Base-by-base conservation (phyloP, 2,888 invertebrate species). In the Leucania comma region DNA sequence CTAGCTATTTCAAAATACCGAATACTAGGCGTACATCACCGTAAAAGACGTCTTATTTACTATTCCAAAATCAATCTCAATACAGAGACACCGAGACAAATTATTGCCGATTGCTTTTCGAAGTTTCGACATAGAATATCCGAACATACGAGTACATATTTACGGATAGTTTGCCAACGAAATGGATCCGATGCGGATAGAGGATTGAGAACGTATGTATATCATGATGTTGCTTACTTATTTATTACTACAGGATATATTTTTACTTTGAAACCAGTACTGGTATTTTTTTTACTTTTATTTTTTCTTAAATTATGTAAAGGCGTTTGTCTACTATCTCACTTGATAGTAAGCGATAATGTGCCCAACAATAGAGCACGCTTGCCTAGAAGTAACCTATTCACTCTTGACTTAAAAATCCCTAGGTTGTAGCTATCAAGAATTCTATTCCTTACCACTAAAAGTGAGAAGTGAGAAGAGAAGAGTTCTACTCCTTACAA, bases 11-110 rank as follows among this genome's bases (percentile, higher is more conserved):
- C 32, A 38, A 48, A 50, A 3, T 20, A 12, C 1, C 10, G 9
- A 24, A 24, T 51, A 54, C 75, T 17, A 59, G 74, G 59, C 32
- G 22, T 26, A 48, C 42, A 75, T 48, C 9, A 67, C 6, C 8
- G 38, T 24, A 22, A n/a, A 67, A 58, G 20, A 66, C 26, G 24
- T 68, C 12, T 10, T 38, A 17, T 63, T 68, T 75, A n/a, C 24
- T 42, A 65, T 70, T 59, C 35, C n/a, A 62, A 77, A 70, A 66
- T 63, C 71, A 77, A 76, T 76, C 50, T 62, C 59, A 62, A 63
- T 77, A 59, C 24, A 29, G 38, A 35, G 42, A 62, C 59, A 29
- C 60, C 56, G n/a, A 63, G 32, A 67, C 48, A 22, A 67, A 64
- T 67, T 50, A 71, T 53, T 22, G 12, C 22, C 38, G 50, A 58